Evolutionary conservation across 2,888 invertebrate species (phyloP), one percentile per base, ranked within the genome.

Genomic region (Panorpa germanica): DNA sequence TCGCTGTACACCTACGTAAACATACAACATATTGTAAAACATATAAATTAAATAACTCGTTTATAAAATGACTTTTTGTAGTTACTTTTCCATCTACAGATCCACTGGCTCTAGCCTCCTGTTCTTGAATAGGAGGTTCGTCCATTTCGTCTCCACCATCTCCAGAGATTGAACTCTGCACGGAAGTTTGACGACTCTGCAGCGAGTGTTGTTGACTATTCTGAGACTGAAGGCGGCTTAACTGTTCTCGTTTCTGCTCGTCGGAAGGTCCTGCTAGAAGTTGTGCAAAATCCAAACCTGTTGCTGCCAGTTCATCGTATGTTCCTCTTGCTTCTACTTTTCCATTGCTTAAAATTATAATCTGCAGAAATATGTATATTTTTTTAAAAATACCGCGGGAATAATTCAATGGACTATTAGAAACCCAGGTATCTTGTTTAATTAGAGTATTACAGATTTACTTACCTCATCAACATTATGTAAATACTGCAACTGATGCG

Each of bases 401-500:
- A n/a, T n/a, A n/a, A n/a, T n/a, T n/a, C n/a, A n/a, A n/a, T n/a
- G n/a, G n/a, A n/a, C n/a, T n/a, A n/a, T n/a, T n/a, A n/a, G n/a
- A n/a, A n/a, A n/a, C n/a, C n/a, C n/a, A n/a, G n/a, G n/a, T n/a
- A n/a, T n/a, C n/a, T n/a, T n/a, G n/a, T n/a, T n/a, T n/a, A n/a
- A n/a, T n/a, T n/a, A n/a, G n/a, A n/a, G n/a, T n/a, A n/a, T n/a
- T n/a, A n/a, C n/a, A n/a, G n/a, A n/a, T n/a, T n/a, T n/a, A 34
- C 35, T 21, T 11, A 52, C 61, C 51, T 60, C 60, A 28, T 61
- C 61, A 1, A 61, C 61, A 25, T 69, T 65, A 37, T 67, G 62
- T 12, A 75, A 55, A 44, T 74, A 74, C 47, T 74, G 73, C 41
- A 74, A 50, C 49, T 75, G 75, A 44, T 75, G 75, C 0, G 85